Evolutionary conservation across 2,113 vertebrate genomes (phyloP).

Genomic region (Acinonyx jubatus): DNA sequence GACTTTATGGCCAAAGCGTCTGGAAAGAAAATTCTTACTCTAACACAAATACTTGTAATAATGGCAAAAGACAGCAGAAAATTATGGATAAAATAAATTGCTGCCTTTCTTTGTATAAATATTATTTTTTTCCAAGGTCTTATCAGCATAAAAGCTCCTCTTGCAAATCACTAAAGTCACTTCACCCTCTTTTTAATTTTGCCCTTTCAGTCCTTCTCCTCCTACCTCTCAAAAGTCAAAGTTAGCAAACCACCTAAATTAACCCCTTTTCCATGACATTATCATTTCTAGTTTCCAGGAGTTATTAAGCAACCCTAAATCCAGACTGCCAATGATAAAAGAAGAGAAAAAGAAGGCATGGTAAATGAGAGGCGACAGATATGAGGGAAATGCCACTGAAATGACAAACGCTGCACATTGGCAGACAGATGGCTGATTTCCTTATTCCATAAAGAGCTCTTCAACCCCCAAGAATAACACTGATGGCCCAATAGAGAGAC

Average conservation of each 20-base stretch:
- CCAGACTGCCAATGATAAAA: conserved; percentile 31
- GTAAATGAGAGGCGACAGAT: conserved; percentile 14
- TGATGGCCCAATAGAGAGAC: conserved; percentile 37
- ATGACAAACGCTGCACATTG: not conserved
- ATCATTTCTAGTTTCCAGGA: conserved; percentile 54
- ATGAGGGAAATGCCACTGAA: not conserved
- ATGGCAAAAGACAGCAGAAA: conserved; percentile 63
- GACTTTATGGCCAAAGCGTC: conserved; percentile 46
- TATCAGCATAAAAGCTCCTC: conserved; percentile 29
- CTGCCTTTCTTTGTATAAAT: conserved; percentile 64
- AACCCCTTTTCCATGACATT: conserved; percentile 55
- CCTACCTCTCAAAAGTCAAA: conserved; percentile 67
- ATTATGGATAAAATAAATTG: conserved; percentile 60
- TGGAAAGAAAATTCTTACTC: conserved; percentile 54
- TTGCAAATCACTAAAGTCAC: conserved; percentile 52
- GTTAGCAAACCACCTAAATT: conserved; percentile 69
- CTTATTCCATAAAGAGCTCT: conserved; percentile 48
- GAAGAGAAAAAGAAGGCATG: not conserved
- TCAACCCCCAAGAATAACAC: not conserved
- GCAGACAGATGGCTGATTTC: conserved; percentile 28
- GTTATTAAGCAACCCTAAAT: conserved; percentile 51
- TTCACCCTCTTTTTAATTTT: conserved; percentile 60
- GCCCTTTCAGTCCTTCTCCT: conserved; percentile 45
- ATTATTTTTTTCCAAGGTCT: conserved; percentile 70
- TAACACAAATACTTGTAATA: conserved; percentile 63